Base-by-base conservation (phyloP, 2,888 invertebrate species). In the Congeria kusceri region DNA sequence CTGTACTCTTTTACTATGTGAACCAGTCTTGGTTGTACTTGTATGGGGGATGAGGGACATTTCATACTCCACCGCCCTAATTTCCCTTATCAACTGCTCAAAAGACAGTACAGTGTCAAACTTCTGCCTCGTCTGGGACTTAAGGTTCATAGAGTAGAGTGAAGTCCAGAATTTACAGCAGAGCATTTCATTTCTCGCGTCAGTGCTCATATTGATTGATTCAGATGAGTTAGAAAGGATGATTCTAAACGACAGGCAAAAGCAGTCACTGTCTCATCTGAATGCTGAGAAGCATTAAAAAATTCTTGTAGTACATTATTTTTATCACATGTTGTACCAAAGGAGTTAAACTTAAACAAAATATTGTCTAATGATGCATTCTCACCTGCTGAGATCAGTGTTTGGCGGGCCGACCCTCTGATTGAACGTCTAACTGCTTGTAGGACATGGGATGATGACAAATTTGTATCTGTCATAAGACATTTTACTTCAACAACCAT, bases 121-220 rank as follows among this genome's bases (percentile, higher is more conserved):
- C 32, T 65, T 65, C 15, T 65, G 65, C 13, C 65, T 25, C 3
- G 65, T 65, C 44, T 65, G n/a, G n/a, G n/a, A n/a, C n/a, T n/a
- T n/a, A n/a, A n/a, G n/a, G n/a, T n/a, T 20, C n/a, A 46, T 47
- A 28, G 47, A 46, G 27, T 25, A 15, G 7, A 65, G 28, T 18
- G 65, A 65, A 47, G 65, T 65, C 65, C 65, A 65, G 20, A 65
- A 65, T 23, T 65, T 65, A 47, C 44, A 44, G 13, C 65, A 20
- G 23, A 65, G 47, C 28, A 49, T 20, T 44, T 65, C 65, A 49
- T 49, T 65, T 20, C 47, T 65, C 3, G 47, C 65, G 9, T 47
- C 27, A 9, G 47, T 3, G 5, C 20, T 53, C 53, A 53, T 53
- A 20, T 53, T 53, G 4, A 32, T 32, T 32, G 32, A 32, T 32